A percentile compares a stretch with the other conserved stretches of the same genome.
Evolutionary conservation across 2,797 vertebrate genomes (phyloP).

Genomic region (Sylvia borin): DNA sequence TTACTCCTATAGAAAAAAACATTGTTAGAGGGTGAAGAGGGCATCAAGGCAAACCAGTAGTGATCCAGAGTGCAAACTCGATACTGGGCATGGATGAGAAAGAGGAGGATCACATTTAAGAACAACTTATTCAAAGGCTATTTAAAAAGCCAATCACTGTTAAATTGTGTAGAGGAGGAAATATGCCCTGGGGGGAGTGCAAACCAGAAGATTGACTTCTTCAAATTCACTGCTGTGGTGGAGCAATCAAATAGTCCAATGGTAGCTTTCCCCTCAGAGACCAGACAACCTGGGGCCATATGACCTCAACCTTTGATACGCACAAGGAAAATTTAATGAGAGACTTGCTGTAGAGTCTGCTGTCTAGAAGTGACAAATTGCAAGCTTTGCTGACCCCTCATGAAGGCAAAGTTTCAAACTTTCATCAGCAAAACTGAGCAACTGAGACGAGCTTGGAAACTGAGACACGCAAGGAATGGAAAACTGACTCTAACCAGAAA

Average conservation of each 20-base stretch:
- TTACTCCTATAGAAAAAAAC: background rate
- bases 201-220: constrained; percentile 39
- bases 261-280: background rate
- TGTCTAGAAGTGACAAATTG: constrained; percentile 48
- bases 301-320: background rate
- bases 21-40: background rate
- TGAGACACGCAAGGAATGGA: background rate
- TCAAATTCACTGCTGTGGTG: constrained; percentile 21
- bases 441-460: background rate
- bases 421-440: constrained; percentile 23
- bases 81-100: background rate
- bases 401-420: constrained; percentile 41
- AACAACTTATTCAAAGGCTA: constrained; percentile 40
- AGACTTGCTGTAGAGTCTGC: constrained; percentile 13
- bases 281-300: constrained; percentile 20
- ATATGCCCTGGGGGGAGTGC: constrained; percentile 14
- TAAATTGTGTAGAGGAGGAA: constrained; percentile 25
- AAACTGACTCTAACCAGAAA: background rate
- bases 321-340: constrained; percentile 38
- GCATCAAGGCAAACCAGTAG: background rate
- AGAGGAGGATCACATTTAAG: background rate
- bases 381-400: constrained; percentile 7
- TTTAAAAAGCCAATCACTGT: constrained; percentile 33
- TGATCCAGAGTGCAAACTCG: background rate
- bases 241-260: constrained; percentile 37